Evolutionary conservation across 2,888 invertebrate species (phyloP), one percentile per base, ranked within the genome.

Genomic region (Acleris laterana): DNA sequence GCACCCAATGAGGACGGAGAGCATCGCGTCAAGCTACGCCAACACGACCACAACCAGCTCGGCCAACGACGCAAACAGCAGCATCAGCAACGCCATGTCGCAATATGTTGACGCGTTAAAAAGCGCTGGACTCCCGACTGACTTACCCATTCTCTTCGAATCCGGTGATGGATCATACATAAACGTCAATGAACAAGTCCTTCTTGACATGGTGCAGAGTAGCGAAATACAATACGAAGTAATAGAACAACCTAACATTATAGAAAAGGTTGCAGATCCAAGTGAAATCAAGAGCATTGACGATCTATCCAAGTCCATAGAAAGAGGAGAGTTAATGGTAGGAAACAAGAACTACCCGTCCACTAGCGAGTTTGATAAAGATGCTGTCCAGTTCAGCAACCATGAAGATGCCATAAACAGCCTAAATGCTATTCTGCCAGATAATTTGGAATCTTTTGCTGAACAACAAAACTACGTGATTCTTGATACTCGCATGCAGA

Each of bases 161-260:
- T 95, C 94, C 1, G 94, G 94, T 25, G 95, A 95, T 71, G 95
- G 95, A 0, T 94, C 94, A 38, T 94, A 94, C 74, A 94, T 95
- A 1, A 94, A 94, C 68, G 94, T 95, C 1, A 95, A 94, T 68
- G 95, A 95, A 79, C 95, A 95, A 82, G 94, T 95, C 32, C 85
- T 95, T 48, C 86, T 93, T 11, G 93, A 93, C 65, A 93, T 93
- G 93, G 93, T 93, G 4, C 93, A 93, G 72, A 93, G 92, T 76
- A 93, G 88, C 69, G 93, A 91, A 74, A 93, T 93, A 70, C 93
- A 93, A 74, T 93, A 93, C 69, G 93, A 93, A 83, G 93, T 93
- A 16, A 91, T 93, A 63, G 93, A 93, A 72, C 93, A 93, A 75
- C 93, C 93, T 1, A 91, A 91, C 68, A 91, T 93, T n/a, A 93